These are phyloP conservation scores for Melanogrammus aeglefinus DNA, from an alignment of 2,797 vertebrate species.

Conservation along the genomic window DNA sequence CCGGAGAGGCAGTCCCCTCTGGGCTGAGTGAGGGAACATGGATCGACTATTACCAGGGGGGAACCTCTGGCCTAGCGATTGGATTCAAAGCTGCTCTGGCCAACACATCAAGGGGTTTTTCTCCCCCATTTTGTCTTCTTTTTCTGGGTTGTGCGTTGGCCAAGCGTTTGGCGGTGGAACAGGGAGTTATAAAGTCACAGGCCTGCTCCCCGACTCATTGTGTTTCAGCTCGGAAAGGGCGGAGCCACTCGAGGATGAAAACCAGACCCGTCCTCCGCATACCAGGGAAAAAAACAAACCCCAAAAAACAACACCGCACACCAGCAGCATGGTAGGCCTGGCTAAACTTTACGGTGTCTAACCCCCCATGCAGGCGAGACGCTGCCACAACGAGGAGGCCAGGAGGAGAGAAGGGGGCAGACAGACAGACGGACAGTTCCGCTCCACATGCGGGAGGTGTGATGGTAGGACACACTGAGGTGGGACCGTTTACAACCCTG, in stretches of 20 bases:
- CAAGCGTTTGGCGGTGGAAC: constrained; percentile 64
- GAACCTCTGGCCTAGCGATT: constrained; percentile 72
- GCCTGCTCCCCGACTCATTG: constrained; percentile 71
- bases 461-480: constrained; percentile 31
- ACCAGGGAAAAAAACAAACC: constrained; percentile 40
- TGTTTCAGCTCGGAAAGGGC: constrained; percentile 60
- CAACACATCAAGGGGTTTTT: constrained; percentile 69
- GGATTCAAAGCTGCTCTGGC: constrained; percentile 76
- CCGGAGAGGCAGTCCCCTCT: constrained; percentile 59
- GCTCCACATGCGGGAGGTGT: constrained; percentile 38
- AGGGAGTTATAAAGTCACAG: constrained; percentile 68
- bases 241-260: constrained; percentile 66
- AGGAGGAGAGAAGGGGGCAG: neutral
- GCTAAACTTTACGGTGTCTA: no score
- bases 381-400: neutral
- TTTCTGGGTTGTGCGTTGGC: constrained; percentile 57
- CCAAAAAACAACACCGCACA: neutral
- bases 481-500: constrained; percentile 31
- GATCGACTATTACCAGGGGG: constrained; percentile 67
- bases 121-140: no score
- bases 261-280: constrained; percentile 60
- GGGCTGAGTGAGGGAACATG: constrained; percentile 66
- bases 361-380: neutral
- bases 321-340: no score
- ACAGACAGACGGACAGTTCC: neutral